Conservation (phyloP, 1,140 invertebrate genomes). For the Heliconius himera region DNA sequence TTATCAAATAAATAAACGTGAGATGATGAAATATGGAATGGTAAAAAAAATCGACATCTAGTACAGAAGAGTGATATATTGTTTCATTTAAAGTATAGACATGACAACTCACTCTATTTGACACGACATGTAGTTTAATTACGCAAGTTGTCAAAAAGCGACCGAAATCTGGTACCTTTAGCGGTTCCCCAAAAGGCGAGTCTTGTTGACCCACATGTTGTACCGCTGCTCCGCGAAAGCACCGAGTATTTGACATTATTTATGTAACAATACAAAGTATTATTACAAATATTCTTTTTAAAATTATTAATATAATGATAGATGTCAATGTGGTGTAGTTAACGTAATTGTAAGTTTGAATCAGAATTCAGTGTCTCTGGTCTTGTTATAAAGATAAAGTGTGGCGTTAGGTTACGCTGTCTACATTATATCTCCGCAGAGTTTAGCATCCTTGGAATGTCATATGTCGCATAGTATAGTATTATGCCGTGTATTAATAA, state of each 20-base stretch:
- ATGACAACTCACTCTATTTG: conserved; percentile 18
- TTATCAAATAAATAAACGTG: too few relatives aligned
- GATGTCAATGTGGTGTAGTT: not conserved
- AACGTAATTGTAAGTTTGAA: too few relatives aligned
- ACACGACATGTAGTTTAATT: conserved; percentile 17
- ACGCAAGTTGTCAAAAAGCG: conserved; percentile 36
- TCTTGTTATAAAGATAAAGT: too few relatives aligned
- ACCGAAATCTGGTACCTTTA: conserved; percentile 30
- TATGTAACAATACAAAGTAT: not conserved
- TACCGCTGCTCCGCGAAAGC: conserved; percentile 25
- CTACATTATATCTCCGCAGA: too few relatives aligned
- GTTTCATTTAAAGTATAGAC: not conserved
- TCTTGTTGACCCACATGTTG: conserved; percentile 41
- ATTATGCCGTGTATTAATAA: too few relatives aligned
- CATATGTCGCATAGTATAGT: too few relatives aligned
- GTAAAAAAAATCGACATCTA: not conserved
- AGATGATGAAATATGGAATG: too few relatives aligned
- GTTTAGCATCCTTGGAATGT: too few relatives aligned
- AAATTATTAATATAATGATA: not conserved
- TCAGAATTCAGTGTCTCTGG: too few relatives aligned
- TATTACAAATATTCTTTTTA: not conserved
- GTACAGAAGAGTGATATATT: not conserved
- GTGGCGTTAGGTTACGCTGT: too few relatives aligned
- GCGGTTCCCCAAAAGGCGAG: conserved; percentile 42
- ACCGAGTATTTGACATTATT: not conserved